These are phyloP conservation scores for Brachionus manjavacas DNA, from an alignment of 1,140 invertebrate genomes.

Conservation along the genomic window DNA sequence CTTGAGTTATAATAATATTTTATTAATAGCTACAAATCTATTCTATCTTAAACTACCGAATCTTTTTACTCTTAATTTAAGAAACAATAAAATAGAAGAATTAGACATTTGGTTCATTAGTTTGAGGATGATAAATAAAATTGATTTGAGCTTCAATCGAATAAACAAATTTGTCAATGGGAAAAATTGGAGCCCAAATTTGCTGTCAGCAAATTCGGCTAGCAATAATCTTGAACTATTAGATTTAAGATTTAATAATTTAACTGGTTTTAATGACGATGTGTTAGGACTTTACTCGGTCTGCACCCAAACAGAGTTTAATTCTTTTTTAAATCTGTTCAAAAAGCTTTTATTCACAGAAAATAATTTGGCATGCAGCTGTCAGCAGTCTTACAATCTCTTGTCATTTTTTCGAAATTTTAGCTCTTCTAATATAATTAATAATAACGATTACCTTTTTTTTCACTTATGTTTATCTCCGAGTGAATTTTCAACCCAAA, in stretches of 20 bases:
- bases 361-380: not conserved
- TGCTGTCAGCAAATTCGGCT: not conserved
- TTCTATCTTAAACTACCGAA: conserved; percentile 17
- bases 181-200: not conserved
- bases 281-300: not conserved
- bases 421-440: conserved; percentile 5
- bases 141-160: conserved; percentile 36
- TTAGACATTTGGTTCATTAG: conserved; percentile 27
- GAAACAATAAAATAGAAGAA: not conserved
- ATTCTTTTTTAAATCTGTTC: conserved; percentile 12
- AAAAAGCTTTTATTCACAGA: not conserved
- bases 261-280: not conserved
- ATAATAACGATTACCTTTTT: not conserved
- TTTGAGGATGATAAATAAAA: not conserved
- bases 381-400: not conserved
- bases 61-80: not conserved
- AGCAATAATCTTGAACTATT: not conserved
- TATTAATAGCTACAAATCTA: not conserved
- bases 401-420: conserved; percentile 28
- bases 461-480: not conserved
- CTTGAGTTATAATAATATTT: not conserved
- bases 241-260: conserved; percentile 20
- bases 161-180: not conserved
- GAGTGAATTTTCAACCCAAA: not conserved
- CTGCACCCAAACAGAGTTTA: not conserved